phyloP scores from a whole-genome alignment of 2,113 vertebrate species.

The Galbula dea region DNA sequence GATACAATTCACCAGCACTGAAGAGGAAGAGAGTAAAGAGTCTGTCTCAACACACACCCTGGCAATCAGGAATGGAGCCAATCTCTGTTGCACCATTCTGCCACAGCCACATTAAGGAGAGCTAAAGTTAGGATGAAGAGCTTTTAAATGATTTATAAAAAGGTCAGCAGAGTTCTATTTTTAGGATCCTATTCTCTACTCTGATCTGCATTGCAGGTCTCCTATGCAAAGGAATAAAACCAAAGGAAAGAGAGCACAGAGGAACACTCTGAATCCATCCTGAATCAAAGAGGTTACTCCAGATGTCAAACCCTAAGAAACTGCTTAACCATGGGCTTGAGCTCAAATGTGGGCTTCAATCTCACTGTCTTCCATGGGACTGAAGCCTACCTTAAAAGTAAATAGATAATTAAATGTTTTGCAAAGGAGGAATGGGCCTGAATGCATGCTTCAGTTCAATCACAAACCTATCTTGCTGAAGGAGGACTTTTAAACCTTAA shows the following conservation, averaged over 20 bases:
- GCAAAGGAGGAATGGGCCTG: not conserved
- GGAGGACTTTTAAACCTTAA: not conserved
- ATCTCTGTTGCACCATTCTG: not conserved
- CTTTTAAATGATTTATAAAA: slow-evolving; percentile 67
- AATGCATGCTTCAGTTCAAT: not conserved
- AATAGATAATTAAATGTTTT: not conserved
- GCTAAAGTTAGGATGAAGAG: slow-evolving; percentile 54
- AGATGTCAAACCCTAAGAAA: not conserved
- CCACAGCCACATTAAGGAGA: not conserved
- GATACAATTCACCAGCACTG: not conserved
- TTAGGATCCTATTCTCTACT: slow-evolving; percentile 38
- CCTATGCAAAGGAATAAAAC: not conserved
- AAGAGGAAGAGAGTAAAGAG: not conserved
- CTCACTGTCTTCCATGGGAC: not conserved
- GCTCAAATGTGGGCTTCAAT: not conserved
- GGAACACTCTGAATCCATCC: not conserved
- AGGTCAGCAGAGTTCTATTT: slow-evolving; percentile 63
- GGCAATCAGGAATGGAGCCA: not conserved
- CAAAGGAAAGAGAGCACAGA: not conserved
- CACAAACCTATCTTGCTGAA: not conserved
- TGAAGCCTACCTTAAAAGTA: not conserved
- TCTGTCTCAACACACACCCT: not conserved
- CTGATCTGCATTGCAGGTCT: slow-evolving; percentile 61
- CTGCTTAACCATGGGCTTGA: not conserved
- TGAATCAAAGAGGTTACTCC: not conserved